Percentiles rank a stretch among this genome's conserved stretches.
phyloP scores from a whole-genome alignment of 1,140 invertebrate genomes.

The Brachionus asplanchnoidis region DNA sequence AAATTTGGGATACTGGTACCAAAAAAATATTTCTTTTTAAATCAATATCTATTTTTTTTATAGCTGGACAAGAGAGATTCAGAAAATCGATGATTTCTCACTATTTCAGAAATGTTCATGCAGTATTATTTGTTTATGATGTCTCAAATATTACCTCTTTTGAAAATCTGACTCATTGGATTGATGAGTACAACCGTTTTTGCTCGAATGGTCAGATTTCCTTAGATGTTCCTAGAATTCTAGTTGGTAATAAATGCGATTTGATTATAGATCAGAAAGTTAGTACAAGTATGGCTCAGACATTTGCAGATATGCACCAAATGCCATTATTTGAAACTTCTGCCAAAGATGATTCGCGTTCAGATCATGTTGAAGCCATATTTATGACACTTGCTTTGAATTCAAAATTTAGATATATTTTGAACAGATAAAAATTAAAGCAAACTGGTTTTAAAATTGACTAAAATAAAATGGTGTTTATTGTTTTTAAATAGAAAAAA shows the following conservation, averaged over 20 bases:
- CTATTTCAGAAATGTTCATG: conserved; percentile 76
- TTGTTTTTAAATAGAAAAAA: no score
- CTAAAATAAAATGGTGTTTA: no score
- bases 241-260: conserved; percentile 73
- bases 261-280: conserved; percentile 6
- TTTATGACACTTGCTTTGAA: conserved; percentile 77
- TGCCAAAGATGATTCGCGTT: conserved; percentile 68
- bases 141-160: conserved; percentile 65
- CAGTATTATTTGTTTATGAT: conserved; percentile 72
- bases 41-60: no score
- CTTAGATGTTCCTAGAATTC: conserved; percentile 64
- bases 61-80: conserved; percentile 63
- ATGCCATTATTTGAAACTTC: conserved; percentile 78
- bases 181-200: conserved; percentile 69
- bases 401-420: no score
- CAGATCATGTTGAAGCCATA: conserved; percentile 74
- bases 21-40: not conserved
- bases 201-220: conserved; percentile 59
- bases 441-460: no score
- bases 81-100: conserved; percentile 73
- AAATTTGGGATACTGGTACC: conserved; percentile 63
- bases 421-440: no score
- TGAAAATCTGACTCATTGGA: conserved; percentile 67
- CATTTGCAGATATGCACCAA: conserved; percentile 58
- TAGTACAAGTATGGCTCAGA: not conserved